Evolutionary conservation across 1,140 invertebrate genomes (phyloP), one percentile per base, ranked within the genome.

Genomic region (Aphelenchoides besseyi): DNA sequence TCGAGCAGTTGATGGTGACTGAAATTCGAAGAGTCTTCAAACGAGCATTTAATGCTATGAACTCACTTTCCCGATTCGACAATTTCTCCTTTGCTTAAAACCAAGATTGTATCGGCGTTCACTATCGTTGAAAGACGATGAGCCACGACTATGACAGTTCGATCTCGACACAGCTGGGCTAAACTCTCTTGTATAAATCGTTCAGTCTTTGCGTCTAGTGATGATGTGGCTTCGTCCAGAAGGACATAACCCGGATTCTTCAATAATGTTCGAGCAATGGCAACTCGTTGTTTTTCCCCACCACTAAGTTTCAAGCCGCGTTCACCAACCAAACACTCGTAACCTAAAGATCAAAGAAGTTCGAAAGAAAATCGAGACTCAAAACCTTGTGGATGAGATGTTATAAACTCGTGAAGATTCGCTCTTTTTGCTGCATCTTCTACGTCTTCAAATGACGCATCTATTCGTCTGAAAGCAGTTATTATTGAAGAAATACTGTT

Each of bases 221-320:
- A 82, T 1, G 85, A 86, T 1, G 85, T 86, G 23, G 86, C 84
- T 87, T 96, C 94, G 84, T 96, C 93, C 0, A 96, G 85, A 9
- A 96, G 85, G 48, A 95, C 90, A 67, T 94, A 90, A n/a, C 88
- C 84, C 1, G 93, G 93, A 9, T 91, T 87, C 85, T 96, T 96
- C 3, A 96, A 86, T 18, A 96, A 87, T 0, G 93, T 94, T 70
- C 94, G 85, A 0, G 93, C 92, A 71, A 96, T 96, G 0, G 93
- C 94, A 61, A 96, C 91, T 76, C 94, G 88, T 84, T 96, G 94
- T 75, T 95, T 95, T 83, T 96, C 93, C 23, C 93, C 93, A 0
- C 93, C 93, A 85, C 84, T 85, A 35, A 87, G 71, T 72, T 86
- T 87, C 26, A 88, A 70, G 2, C 87, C 87, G 64, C 87, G 64